Evolutionary conservation across 2,888 invertebrate species (phyloP), one percentile per base, ranked within the genome.

Genomic region (Podotricha telesiphe): DNA sequence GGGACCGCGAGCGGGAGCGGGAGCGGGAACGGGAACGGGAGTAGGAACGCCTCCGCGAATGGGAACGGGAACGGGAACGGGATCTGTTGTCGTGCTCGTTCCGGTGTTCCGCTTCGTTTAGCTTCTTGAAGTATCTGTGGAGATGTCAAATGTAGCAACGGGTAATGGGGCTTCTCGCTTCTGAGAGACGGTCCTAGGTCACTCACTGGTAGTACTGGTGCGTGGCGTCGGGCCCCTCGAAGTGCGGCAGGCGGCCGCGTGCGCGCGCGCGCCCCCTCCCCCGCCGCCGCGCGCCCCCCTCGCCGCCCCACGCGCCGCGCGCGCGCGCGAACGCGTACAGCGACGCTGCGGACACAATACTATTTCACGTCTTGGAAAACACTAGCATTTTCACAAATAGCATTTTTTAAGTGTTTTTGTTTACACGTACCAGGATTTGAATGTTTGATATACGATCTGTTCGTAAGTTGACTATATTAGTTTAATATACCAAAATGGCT

Each of bases 51-150:
- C 84, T 75, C 75, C 79, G 81, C 10, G 87, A 76, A 64, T 71
- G 72, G 2, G 86, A 83, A n/a, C 83, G 77, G 1, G 79, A 79
- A 74, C 71, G 80, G 59, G 74, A 75, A 6, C 90, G 86, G 3
- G 28, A 28, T 28, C 28, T 28, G 50, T 93, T 93, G 75, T 94
- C 92, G 73, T 91, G 89, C 75, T 88, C 89, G 74, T 86, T 91
- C 67, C 93, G 94, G 22, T 88, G 86, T 63, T 94, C 94, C 51
- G 94, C 88, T 56, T 94, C 93, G 0, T 94, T 89, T 45, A 95
- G 86, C 77, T 93, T 94, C 62, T 94, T 94, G 74, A 95, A 95
- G 71, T 95, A 95, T 76, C 94, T 94, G 73, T 47, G 7, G 17
- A n/a, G 19, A 20, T 55, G 8, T 22, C 2, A 34, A 28, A 13